Base-by-base conservation (phyloP, 2,113 vertebrate genomes). In the Oreochromis tanganicae region DNA sequence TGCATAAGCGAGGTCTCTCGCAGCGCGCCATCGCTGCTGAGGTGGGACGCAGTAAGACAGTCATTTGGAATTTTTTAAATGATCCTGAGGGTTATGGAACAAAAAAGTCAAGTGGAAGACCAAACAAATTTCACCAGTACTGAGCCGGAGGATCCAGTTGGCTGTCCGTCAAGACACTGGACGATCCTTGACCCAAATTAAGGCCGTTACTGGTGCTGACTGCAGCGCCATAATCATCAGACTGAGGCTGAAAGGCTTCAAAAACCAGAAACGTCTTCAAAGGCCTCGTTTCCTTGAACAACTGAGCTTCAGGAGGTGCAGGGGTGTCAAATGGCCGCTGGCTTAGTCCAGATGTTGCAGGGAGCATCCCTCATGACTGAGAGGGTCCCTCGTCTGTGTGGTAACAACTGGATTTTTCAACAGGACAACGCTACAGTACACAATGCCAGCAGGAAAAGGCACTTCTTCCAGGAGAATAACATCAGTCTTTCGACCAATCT, bases 241-340 rank as follows among this genome's bases (percentile, higher is more conserved):
- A 63, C 59, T 63, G 32, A 63, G 59, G n/a, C 9, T 12, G 17
- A 63, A 63, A 19, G 17, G 32, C 17, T 63, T 63, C 32, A 63
- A 36, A 63, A 63, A 36, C 59, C 36, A 7, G 36, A 36, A 36
- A 36, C 4, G 2, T 63, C 0, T 63, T 63, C 32, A 63, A 63
- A 63, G 59, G 2, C 17, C 59, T 3, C 11, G 59, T 63, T 3
- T 63, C 32, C 59, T 63, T 63, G 61, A 66, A 36, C 32, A 36
- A 12, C 0, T 9, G 61, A 66, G 6, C 32, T 36, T 66, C 0
- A 36, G 29, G 29, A 63, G 9, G 16, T 63, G 16, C 29, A 34
- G 16, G 59, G 59, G 29, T 34, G 29, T 63, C 29, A 63, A 63
- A 34, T 16, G 1, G 59, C 29, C 1, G 2, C 0, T 19, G 16